phyloP scores from a whole-genome alignment of 2,888 invertebrate species.

The Standfussiana lucernea region DNA sequence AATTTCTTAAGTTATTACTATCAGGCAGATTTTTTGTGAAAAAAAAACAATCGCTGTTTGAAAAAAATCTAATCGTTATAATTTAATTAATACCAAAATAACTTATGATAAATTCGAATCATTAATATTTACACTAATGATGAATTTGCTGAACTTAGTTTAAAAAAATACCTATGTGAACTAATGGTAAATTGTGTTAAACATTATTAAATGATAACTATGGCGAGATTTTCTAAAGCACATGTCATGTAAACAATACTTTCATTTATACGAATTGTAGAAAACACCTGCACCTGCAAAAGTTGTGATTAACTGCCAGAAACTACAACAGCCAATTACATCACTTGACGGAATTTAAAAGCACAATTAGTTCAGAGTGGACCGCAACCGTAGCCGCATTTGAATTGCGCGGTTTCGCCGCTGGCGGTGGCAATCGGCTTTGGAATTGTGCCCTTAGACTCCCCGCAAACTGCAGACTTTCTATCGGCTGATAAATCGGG shows the following conservation, averaged over 20 bases:
- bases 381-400: neutral
- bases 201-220: neutral
- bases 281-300: neutral
- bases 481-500: too few relatives aligned
- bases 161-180: neutral
- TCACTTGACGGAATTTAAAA: neutral
- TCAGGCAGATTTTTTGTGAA: neutral
- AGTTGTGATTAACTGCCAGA: neutral
- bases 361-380: neutral
- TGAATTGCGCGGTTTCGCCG: neutral
- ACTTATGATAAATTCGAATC: neutral
- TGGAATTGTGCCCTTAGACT: too few relatives aligned
- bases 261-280: neutral
- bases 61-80: neutral
- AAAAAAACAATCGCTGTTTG: neutral
- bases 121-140: constrained; percentile 21
- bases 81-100: constrained; percentile 12
- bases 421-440: too few relatives aligned
- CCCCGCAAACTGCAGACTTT: too few relatives aligned
- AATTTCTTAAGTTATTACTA: constrained; percentile 16
- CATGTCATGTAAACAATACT: neutral
- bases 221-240: neutral
- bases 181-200: neutral
- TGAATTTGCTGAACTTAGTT: neutral
- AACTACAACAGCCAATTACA: neutral